Percentiles rank a stretch among this genome's conserved stretches.
Evolutionary conservation across 2,797 vertebrate species (phyloP).

Genomic region (Phataginus tetradactyla): DNA sequence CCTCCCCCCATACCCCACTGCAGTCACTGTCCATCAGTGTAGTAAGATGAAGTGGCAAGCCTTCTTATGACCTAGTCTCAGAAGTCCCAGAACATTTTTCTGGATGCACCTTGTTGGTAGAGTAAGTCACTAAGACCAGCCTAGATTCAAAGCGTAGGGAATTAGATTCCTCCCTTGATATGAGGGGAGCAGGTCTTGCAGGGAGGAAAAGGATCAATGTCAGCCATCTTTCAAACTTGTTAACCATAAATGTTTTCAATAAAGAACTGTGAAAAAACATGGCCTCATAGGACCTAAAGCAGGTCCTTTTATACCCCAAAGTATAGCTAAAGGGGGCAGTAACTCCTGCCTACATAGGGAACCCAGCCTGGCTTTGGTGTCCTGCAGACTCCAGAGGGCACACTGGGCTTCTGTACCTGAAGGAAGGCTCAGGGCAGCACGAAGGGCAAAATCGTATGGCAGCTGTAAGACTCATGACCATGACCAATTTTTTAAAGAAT

Average conservation of each 20-base stretch:
- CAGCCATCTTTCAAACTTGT: not conserved
- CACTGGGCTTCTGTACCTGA: not conserved
- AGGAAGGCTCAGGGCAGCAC: not conserved
- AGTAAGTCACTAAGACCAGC: not conserved
- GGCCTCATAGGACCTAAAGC: not conserved
- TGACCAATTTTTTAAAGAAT: not conserved
- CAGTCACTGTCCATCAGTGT: no score
- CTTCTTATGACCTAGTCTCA: not conserved
- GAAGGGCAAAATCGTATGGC: not conserved
- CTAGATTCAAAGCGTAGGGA: not conserved
- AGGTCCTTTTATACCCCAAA: not conserved
- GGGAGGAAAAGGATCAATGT: not conserved
- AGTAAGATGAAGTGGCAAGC: not conserved
- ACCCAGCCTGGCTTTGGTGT: not conserved
- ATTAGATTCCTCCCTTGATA: not conserved
- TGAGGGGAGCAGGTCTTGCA: not conserved
- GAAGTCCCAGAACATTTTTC: not conserved
- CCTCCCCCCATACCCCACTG: no score
- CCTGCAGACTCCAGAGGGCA: not conserved
- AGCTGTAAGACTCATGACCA: not conserved
- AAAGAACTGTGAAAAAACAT: not conserved
- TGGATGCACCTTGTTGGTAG: not conserved
- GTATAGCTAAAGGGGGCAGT: not conserved
- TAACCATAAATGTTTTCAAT: not conserved
- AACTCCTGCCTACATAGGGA: not conserved